Base-by-base conservation (phyloP, 2,888 invertebrate species). In the Cheilosia variabilis region DNA sequence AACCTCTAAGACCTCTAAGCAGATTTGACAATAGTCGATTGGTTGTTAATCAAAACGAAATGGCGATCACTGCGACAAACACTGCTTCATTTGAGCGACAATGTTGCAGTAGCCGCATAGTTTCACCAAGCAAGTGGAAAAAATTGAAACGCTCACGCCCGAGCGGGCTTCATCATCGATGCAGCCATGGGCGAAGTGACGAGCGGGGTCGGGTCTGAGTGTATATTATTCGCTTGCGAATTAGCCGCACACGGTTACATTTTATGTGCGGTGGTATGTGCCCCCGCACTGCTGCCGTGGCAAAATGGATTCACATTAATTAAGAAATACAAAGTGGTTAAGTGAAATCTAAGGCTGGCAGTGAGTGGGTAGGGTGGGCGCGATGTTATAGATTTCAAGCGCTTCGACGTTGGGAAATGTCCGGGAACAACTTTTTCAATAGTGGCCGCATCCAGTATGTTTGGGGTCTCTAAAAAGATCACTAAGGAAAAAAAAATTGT, bases 21-120 rank as follows among this genome's bases (percentile, higher is more conserved):
- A 71, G 66, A 86, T 80, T 86, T 81, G 84, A 81, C 80, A 86
- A 86, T 68, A 57, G 81, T 72, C 71, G 72, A 81, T 81, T 60
- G 81, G 68, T 47, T 68, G 81, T 62, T 55, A 86, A 71, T 81
- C 84, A 58, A 37, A 22, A 52, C 68, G 1, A 24, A 69, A 79
- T 79, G 73, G 79, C 45, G 65, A 66, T 53, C 72, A 62, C 45
- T 15, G 57, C 57, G 27, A 6, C 22, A 24, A 13, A 53, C 31
- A 43, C 60, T 58, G 65, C 62, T 47, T 55, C 66, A 62, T 60
- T 47, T 73, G 9, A 7, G 22, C 24, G 9, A 63, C 34, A 57
- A 47, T 83, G 83, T 83, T 83, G 78, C 78, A 73, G 73, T 73
- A 57, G 78, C 66, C 37, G 22, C 58, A 6, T 17, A 37, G 27